Conservation (phyloP, 2,888 invertebrate genomes). For the Drosophila birchii region DNA sequence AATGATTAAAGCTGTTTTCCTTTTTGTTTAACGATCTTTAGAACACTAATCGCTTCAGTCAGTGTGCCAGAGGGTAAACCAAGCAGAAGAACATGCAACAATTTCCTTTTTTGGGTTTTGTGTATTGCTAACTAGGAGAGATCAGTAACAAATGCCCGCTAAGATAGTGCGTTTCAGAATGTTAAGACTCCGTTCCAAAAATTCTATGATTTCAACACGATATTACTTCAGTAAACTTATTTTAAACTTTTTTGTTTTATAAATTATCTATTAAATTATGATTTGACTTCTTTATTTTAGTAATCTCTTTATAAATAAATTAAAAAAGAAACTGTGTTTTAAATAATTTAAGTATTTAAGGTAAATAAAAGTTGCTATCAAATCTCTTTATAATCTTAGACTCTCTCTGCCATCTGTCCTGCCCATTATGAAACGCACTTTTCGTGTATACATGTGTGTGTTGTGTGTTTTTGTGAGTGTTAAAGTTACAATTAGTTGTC, state of each 20-base stretch:
- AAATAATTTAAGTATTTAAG: not conserved
- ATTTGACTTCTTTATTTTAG: too few species aligned
- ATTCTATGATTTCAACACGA: not conserved
- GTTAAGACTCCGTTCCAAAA: not conserved
- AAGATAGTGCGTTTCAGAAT: conserved; percentile 33
- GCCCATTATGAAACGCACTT: conserved; percentile 22
- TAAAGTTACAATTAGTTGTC: conserved; percentile 51
- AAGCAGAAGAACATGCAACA: conserved; percentile 56
- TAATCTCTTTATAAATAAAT: conserved; percentile 1
- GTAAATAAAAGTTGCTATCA: not conserved
- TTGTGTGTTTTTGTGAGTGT: conserved; percentile 29
- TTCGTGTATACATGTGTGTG: conserved; percentile 34
- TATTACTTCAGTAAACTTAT: not conserved
- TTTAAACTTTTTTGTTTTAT: not conserved
- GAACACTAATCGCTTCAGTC: conserved; percentile 17
- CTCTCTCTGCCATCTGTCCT: not conserved
- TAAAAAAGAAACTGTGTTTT: not conserved
- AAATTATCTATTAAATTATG: not conserved
- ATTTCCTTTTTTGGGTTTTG: conserved; percentile 29
- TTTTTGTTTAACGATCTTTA: not conserved
- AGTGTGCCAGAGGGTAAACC: conserved; percentile 20
- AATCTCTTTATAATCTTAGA: not conserved
- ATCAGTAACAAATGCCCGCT: conserved; percentile 56
- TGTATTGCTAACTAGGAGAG: conserved; percentile 54
- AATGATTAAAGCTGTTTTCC: conserved; percentile 12